These are phyloP conservation scores for Hyphantria cunea DNA, from an alignment of 1,140 invertebrate genomes.

Conservation along the genomic window DNA sequence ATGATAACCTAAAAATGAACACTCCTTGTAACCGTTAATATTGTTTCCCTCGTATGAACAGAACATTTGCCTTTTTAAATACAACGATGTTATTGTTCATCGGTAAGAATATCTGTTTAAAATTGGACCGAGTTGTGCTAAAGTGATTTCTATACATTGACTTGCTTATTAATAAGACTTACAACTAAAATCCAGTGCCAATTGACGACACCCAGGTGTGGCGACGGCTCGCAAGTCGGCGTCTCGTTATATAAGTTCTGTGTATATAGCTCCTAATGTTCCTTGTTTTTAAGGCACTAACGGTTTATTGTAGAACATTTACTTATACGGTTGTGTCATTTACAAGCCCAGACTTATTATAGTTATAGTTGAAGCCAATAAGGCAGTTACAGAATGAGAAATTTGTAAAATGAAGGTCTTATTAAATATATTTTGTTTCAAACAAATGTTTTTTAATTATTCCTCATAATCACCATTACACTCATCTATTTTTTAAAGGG, in stretches of 20 bases:
- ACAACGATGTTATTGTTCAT: no score
- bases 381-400: conserved; percentile 53
- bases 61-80: no score
- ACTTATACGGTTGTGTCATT: conserved; percentile 70
- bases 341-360: conserved; percentile 57
- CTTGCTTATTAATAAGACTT: no score
- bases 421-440: conserved; percentile 80
- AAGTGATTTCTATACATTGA: no score
- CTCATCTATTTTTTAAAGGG: no score
- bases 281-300: conserved; percentile 71
- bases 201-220: no score
- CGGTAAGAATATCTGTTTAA: no score
- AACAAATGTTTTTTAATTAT: conserved; percentile 33
- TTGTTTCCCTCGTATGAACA: no score
- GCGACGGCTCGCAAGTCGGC: conserved; percentile 1
- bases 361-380: conserved; percentile 47
- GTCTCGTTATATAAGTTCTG: conserved; percentile 16
- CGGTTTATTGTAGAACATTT: conserved; percentile 56
- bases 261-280: conserved; percentile 66
- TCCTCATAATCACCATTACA: not conserved
- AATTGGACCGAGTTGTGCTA: no score
- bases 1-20: no score
- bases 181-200: no score
- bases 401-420: conserved; percentile 75
- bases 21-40: no score